Evolutionary conservation across 2,113 vertebrate genomes (phyloP).

Genomic region (Ardeotis arabs): DNA sequence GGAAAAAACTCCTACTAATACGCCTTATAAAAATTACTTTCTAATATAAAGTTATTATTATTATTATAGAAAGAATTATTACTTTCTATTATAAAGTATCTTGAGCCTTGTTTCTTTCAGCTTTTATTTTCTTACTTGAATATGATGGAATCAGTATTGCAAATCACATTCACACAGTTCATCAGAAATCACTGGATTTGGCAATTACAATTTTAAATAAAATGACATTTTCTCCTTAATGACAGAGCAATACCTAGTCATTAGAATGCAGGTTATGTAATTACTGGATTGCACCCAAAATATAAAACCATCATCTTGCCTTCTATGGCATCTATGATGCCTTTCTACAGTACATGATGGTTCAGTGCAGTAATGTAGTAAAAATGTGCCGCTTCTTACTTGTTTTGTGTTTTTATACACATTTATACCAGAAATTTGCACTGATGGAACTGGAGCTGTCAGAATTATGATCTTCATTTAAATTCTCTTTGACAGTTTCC

Average conservation of each 20-base stretch:
- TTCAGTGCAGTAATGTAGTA: background rate
- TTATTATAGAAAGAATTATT: background rate
- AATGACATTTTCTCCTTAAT: slow-evolving; percentile 8
- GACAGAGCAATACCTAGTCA: background rate
- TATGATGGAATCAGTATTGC: background rate
- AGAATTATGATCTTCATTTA: background rate
- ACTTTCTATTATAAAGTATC: background rate
- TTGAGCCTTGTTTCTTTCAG: background rate
- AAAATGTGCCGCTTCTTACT: background rate
- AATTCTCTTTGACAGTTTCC: background rate
- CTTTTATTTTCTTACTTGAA: background rate
- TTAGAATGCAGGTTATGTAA: slow-evolving; percentile 5
- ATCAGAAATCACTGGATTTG: slow-evolving; percentile 1
- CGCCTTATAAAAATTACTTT: background rate
- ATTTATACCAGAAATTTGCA: background rate
- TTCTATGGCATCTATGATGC: background rate
- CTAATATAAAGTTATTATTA: background rate
- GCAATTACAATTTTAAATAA: slow-evolving; percentile 38
- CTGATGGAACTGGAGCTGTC: background rate
- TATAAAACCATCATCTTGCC: background rate
- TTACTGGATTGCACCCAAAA: background rate
- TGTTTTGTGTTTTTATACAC: background rate
- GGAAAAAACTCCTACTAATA: background rate
- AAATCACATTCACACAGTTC: background rate
- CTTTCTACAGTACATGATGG: background rate